Percentiles rank a stretch among this genome's conserved stretches.
Evolutionary conservation across 1,140 invertebrate species (phyloP).

Genomic region (Akabosia matsudoensis): DNA sequence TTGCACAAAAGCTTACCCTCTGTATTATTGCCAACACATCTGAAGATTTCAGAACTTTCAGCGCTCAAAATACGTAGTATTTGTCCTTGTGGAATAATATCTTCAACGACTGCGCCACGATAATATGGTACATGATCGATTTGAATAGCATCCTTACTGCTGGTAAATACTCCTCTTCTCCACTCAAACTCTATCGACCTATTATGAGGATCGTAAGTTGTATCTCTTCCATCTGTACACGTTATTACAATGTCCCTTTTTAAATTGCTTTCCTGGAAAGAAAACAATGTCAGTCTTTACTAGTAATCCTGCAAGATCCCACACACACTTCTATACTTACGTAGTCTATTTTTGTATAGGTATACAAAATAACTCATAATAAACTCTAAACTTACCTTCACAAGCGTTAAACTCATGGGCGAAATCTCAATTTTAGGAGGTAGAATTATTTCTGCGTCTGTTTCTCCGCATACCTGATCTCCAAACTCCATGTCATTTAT

Average conservation of each 20-base stretch:
- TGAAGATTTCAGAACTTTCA: constrained; percentile 29
- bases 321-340: not conserved
- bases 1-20: not conserved
- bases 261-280: not conserved
- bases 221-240: not conserved
- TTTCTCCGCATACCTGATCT: constrained; percentile 32
- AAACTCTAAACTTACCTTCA: constrained; percentile 26
- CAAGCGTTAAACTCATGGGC: constrained; percentile 34
- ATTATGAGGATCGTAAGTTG: not conserved
- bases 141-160: not conserved
- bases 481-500: constrained; percentile 36
- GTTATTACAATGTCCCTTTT: not conserved
- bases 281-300: not conserved
- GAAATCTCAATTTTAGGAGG: constrained; percentile 34
- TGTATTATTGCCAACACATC: constrained; percentile 15
- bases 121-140: not conserved
- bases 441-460: constrained; percentile 30
- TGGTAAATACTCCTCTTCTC: not conserved
- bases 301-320: not conserved
- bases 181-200: constrained; percentile 11
- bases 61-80: constrained; percentile 37
- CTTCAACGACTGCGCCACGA: constrained; percentile 21
- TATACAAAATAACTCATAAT: no score
- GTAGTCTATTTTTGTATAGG: no score
- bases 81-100: constrained; percentile 37